A percentile compares a stretch with the other conserved stretches of the same genome.
These are phyloP conservation scores for Alcis repandata DNA, from an alignment of 2,888 invertebrate genomes.

Conservation along the genomic window DNA sequence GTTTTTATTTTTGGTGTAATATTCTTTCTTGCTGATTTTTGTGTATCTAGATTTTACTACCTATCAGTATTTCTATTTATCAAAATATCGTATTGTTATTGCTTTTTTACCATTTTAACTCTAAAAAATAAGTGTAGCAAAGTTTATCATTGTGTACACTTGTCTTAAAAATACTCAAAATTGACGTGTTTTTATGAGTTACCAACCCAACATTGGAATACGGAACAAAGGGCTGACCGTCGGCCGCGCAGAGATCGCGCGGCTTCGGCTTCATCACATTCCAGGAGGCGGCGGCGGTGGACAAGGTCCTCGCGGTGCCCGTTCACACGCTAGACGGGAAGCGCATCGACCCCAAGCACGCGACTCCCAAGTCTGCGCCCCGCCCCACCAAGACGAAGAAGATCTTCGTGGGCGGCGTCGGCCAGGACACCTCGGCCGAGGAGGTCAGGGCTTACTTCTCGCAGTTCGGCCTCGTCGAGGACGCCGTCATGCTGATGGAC, in stretches of 20 bases:
- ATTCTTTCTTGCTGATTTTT: too few relatives aligned
- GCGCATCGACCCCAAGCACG: conserved; percentile 97
- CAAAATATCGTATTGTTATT: too few relatives aligned
- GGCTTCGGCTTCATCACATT: conserved; percentile 98
- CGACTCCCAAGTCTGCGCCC: conserved; percentile 95
- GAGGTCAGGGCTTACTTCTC: conserved; percentile 96
- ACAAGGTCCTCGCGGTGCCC: conserved; percentile 96
- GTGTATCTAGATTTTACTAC: too few relatives aligned
- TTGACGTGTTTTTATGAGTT: too few relatives aligned
- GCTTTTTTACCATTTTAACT: background rate
- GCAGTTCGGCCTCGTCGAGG: conserved; percentile 96
- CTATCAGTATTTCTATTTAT: background rate
- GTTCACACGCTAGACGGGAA: conserved; percentile 97
- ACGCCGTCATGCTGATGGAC: conserved; percentile 97
- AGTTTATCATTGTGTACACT: background rate
- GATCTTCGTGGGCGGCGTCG: conserved; percentile 97
- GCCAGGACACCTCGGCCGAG: conserved; percentile 96
- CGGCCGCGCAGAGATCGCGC: conserved; percentile 93
- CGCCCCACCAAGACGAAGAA: conserved; percentile 96
- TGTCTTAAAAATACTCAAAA: too few relatives aligned
- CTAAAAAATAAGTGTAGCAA: conserved; percentile 6
- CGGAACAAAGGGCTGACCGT: conserved; percentile 21
- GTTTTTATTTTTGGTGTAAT: too few relatives aligned
- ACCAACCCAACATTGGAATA: background rate
- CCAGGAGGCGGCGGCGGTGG: conserved; percentile 95